Evolutionary conservation across 2,888 invertebrate species (phyloP), one percentile per base, ranked within the genome.

Genomic region (Drosophila kanekoi): DNA sequence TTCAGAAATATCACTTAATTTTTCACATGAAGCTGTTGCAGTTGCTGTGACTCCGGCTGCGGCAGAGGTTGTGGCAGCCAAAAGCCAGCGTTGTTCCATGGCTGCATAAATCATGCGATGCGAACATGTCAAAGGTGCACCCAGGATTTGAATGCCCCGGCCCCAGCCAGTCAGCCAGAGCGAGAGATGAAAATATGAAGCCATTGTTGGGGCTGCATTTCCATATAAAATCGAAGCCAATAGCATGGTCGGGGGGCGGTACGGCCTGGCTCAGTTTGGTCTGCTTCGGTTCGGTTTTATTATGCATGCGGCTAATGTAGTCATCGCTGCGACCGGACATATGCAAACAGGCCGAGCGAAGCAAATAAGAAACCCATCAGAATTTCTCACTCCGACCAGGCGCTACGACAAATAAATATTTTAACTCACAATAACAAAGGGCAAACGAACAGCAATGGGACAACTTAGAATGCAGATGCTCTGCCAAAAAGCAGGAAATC

Each of bases 381-480:
- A 88, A 86, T 86, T 86, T 86, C 89, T 89, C 90, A 89, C 89
- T 89, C 88, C 84, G 89, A 49, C 77, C 80, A 89, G 89, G 89
- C 89, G 89, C 89, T 89, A 89, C 89, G 90, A 89, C 89, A 89
- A 89, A 89, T 89, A 89, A 89, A 90, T 90, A 90, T 90, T 89
- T 84, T 89, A 89, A 76, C 84, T 88, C 89, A 87, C 90, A 84
- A 86, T 86, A 88, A 88, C 85, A 90, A 87, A 79, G 80, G 83
- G 69, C 77, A 69, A 35, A 40, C 51, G 64, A 60, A 43, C 51
- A 20, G 53, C 69, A 72, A 56, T 65, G 64, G 59, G 48, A 71
- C 65, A 73, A 60, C 53, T 37, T 56, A 20, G 11, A 52, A 66
- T 62, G 59, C 66, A 58, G 61, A 52, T 71, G 67, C 60, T 48